These are phyloP conservation scores for Zosterops pallidus DNA, from an alignment of 2,113 vertebrate species.

Conservation along the genomic window DNA sequence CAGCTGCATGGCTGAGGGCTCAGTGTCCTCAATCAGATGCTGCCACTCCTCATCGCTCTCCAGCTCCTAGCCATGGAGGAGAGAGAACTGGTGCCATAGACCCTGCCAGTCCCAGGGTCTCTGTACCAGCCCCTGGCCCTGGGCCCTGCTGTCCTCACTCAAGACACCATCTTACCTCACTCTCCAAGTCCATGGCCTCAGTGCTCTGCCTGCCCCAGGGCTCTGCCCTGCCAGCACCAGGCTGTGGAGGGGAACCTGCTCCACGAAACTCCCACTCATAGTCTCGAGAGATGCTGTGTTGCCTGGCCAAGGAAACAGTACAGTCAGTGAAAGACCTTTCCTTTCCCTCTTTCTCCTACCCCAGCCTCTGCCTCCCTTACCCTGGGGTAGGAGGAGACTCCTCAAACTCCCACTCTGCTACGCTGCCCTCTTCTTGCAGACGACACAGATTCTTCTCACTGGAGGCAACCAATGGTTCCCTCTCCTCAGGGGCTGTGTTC, in stretches of 20 bases:
- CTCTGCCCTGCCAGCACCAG: background rate
- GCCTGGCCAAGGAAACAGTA: slow-evolving; percentile 38
- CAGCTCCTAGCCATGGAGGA: slow-evolving; percentile 61
- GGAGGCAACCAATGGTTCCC: background rate
- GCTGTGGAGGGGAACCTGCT: background rate
- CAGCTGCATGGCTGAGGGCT: slow-evolving; percentile 59
- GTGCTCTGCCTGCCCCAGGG: background rate
- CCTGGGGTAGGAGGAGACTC: background rate
- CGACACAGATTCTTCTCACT: background rate
- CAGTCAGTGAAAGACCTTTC: background rate
- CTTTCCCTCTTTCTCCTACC: background rate
- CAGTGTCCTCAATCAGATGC: slow-evolving; percentile 64
- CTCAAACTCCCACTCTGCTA: slow-evolving; percentile 33
- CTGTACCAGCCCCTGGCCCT: background rate
- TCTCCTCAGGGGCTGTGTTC: background rate
- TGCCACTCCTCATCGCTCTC: slow-evolving; percentile 86
- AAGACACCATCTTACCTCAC: slow-evolving; percentile 66
- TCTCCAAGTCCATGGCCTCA: slow-evolving; percentile 64
- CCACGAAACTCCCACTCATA: slow-evolving; percentile 77
- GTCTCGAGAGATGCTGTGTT: slow-evolving; percentile 77
- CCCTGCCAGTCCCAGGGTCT: background rate
- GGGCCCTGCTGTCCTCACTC: background rate
- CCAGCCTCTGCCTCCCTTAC: slow-evolving; percentile 39
- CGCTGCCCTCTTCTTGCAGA: background rate
- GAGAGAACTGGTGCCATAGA: background rate